phyloP scores from a whole-genome alignment of 2,797 vertebrate species.

The Periophthalmus magnuspinnatus region DNA sequence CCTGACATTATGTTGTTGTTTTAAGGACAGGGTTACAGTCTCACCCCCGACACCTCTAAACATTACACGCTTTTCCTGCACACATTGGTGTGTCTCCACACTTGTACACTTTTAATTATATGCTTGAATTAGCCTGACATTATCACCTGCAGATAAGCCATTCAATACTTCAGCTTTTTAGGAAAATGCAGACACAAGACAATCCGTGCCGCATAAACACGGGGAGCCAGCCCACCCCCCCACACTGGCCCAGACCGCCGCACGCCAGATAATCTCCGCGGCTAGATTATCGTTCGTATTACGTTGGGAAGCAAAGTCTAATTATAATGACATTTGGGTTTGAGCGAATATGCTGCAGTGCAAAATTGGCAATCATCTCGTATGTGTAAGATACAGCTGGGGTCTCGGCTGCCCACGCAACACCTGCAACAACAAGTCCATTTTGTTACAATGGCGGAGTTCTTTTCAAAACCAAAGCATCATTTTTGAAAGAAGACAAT shows the following conservation, averaged over 20 bases:
- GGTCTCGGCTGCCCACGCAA: slow-evolving; percentile 23
- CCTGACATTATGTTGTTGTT: neutral
- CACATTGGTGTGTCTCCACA: slow-evolving; percentile 22
- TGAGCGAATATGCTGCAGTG: slow-evolving; percentile 32
- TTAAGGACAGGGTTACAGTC: neutral
- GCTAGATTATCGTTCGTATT: slow-evolving; percentile 29
- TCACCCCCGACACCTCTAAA: slow-evolving; percentile 21
- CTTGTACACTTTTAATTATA: slow-evolving; percentile 57
- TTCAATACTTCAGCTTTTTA: slow-evolving; percentile 38
- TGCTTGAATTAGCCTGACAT: slow-evolving; percentile 56
- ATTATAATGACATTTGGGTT: slow-evolving; percentile 32
- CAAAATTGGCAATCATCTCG: slow-evolving; percentile 38
- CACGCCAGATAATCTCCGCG: slow-evolving; percentile 19
- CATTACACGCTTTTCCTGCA: neutral
- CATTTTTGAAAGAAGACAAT: slow-evolving; percentile 15
- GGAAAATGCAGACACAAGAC: slow-evolving; percentile 24
- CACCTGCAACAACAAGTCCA: slow-evolving; percentile 24
- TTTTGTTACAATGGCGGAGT: slow-evolving; percentile 23
- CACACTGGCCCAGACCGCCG: neutral
- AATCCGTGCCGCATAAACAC: slow-evolving; percentile 18
- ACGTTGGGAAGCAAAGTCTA: slow-evolving; percentile 25
- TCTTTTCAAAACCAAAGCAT: slow-evolving; percentile 23
- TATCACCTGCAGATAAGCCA: slow-evolving; percentile 46
- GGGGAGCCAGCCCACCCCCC: neutral
- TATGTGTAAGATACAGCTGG: slow-evolving; percentile 29